Evolutionary conservation across 2,888 invertebrate species (phyloP).

Genomic region (Eristalinus sepulchralis): DNA sequence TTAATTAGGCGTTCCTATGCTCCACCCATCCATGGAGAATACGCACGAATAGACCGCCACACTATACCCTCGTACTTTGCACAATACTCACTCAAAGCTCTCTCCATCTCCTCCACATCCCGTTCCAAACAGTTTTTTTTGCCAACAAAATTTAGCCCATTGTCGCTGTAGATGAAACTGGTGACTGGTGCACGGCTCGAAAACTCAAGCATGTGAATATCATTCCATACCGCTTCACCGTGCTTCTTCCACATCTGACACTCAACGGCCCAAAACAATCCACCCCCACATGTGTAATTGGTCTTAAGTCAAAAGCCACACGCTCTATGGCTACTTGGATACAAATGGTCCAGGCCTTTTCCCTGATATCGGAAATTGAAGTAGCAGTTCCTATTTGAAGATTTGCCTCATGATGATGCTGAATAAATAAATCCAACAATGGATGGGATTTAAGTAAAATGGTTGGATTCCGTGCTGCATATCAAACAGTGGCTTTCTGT

Average conservation of each 20-base stretch:
- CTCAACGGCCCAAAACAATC: neutral
- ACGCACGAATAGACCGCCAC: neutral
- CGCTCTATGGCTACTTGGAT: neutral
- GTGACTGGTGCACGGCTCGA: neutral
- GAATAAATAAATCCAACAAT: neutral
- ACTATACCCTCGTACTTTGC: neutral
- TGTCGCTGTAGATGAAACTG: neutral
- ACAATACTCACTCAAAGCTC: neutral
- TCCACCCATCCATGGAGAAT: neutral
- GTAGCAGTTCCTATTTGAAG: neutral
- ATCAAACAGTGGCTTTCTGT: neutral
- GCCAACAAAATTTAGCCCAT: neutral
- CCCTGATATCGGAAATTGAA: neutral
- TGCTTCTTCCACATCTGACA: neutral
- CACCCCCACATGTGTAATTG: neutral
- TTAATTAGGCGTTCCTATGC: neutral
- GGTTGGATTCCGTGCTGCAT: neutral
- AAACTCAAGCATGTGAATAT: neutral
- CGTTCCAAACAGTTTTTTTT: neutral
- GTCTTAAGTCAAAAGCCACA: slow-evolving; percentile 1
- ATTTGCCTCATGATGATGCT: slow-evolving; percentile 7
- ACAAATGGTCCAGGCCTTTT: slow-evolving; percentile 5
- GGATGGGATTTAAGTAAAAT: neutral
- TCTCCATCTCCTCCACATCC: neutral
- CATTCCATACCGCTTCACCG: neutral